These are phyloP conservation scores for Columba janthina DNA, from an alignment of 2,113 vertebrate species.

Conservation along the genomic window DNA sequence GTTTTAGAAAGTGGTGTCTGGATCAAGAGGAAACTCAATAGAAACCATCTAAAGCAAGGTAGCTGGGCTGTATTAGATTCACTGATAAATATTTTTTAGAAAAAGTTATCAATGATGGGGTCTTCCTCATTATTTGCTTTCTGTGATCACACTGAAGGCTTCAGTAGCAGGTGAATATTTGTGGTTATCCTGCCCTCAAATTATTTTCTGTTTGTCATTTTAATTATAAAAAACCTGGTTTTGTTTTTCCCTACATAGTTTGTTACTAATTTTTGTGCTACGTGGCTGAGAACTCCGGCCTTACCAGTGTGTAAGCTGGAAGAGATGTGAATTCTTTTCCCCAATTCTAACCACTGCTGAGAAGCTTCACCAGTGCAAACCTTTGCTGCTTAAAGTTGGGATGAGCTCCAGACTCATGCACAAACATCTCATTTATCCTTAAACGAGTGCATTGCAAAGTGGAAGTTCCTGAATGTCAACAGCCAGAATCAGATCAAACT, in stretches of 20 bases:
- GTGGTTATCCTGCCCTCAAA: background rate
- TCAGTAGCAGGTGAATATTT: background rate
- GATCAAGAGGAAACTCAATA: background rate
- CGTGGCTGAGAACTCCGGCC: background rate
- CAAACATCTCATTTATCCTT: background rate
- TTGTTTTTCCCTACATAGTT: background rate
- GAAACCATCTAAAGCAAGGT: background rate
- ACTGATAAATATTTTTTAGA: background rate
- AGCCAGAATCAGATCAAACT: background rate
- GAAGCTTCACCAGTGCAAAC: background rate
- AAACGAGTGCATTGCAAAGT: background rate
- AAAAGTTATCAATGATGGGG: rapidly evolving
- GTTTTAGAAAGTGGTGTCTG: background rate
- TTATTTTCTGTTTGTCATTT: background rate
- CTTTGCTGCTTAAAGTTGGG: background rate
- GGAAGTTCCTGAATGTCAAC: background rate
- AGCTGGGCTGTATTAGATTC: background rate
- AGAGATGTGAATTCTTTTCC: background rate
- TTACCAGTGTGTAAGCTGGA: background rate
- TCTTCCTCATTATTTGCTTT: background rate
- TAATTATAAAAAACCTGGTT: background rate
- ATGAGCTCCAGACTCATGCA: background rate
- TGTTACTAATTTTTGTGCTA: background rate
- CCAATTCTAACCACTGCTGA: background rate
- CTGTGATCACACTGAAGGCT: background rate